A percentile compares a stretch with the other conserved stretches of the same genome.
phyloP scores from a whole-genome alignment of 1,140 invertebrate genomes.

The Zaprionus africanus region DNA sequence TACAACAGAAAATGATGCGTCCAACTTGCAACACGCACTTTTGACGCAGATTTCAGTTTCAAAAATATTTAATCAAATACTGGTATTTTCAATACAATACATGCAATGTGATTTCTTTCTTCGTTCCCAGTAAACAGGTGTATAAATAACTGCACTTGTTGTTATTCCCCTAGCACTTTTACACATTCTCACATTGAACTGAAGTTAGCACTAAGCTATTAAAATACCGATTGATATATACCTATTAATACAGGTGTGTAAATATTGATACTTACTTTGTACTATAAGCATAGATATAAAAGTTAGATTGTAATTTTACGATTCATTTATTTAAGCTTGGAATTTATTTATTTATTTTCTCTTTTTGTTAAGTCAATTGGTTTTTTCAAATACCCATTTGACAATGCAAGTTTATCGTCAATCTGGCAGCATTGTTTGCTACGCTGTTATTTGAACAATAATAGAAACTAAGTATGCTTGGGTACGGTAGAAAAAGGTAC shows the following conservation, averaged over 20 bases:
- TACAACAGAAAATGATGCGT: constrained; percentile 6
- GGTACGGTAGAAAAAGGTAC: background rate
- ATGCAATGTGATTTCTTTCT: constrained; percentile 12
- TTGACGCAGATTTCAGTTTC: constrained; percentile 24
- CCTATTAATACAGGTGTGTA: constrained; percentile 9
- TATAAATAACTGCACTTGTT: constrained; percentile 34
- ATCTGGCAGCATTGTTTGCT: background rate
- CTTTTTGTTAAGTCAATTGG: background rate
- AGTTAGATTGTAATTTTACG: background rate
- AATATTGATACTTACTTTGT: background rate
- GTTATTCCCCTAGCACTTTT: constrained; percentile 40
- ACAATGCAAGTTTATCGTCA: background rate
- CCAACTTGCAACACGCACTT: constrained; percentile 23
- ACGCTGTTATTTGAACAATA: constrained; percentile 24
- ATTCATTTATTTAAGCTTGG: background rate
- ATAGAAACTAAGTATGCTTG: constrained; percentile 13
- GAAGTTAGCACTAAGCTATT: background rate
- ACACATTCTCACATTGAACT: background rate
- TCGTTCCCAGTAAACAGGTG: background rate
- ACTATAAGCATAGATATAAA: background rate
- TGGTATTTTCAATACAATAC: background rate
- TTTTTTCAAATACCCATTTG: constrained; percentile 11
- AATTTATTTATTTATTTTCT: constrained; percentile 20
- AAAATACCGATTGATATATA: background rate
- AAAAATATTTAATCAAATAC: background rate